phyloP scores from a whole-genome alignment of 92 coral and sea anemone species.

The Scolanthus callimorphus region DNA sequence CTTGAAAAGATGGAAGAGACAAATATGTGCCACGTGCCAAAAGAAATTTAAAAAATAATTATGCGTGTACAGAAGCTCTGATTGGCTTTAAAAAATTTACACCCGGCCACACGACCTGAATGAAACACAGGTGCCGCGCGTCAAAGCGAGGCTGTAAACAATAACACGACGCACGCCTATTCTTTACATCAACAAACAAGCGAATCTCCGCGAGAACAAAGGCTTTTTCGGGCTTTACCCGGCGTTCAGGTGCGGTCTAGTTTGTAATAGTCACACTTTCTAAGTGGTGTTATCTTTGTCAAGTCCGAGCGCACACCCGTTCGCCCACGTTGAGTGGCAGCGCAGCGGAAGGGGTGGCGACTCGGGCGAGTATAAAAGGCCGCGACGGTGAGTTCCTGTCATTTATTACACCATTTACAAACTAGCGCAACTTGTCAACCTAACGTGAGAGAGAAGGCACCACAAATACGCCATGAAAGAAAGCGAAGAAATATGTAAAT shows the following conservation, averaged over 20 bases:
- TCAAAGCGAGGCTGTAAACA: background rate
- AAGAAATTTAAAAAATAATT: too few relatives aligned
- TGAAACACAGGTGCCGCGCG: slow-evolving; percentile 1
- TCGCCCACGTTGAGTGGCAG: background rate
- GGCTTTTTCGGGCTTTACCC: too few relatives aligned
- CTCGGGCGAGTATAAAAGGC: background rate
- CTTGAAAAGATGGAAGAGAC: too few relatives aligned
- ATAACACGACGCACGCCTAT: background rate
- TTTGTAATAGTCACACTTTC: too few relatives aligned
- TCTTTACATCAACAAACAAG: background rate
- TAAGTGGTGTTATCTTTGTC: background rate
- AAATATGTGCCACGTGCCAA: too few relatives aligned
- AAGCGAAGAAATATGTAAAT: slow-evolving; percentile 59
- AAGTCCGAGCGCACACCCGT: background rate
- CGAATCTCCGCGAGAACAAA: background rate
- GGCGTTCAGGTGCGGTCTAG: too few relatives aligned
- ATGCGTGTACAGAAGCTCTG: too few relatives aligned
- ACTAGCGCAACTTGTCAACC: slow-evolving; percentile 37
- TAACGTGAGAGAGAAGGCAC: slow-evolving; percentile 10
- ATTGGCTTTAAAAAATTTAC: too few relatives aligned
- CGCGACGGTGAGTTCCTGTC: background rate
- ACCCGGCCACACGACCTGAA: too few relatives aligned
- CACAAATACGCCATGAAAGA: slow-evolving; percentile 19
- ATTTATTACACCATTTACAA: slow-evolving; percentile 11
- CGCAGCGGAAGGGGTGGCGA: background rate